Evolutionary conservation across 1,140 invertebrate genomes (phyloP), one percentile per base, ranked within the genome.

Genomic region (Brachionus asplanchnoidis): DNA sequence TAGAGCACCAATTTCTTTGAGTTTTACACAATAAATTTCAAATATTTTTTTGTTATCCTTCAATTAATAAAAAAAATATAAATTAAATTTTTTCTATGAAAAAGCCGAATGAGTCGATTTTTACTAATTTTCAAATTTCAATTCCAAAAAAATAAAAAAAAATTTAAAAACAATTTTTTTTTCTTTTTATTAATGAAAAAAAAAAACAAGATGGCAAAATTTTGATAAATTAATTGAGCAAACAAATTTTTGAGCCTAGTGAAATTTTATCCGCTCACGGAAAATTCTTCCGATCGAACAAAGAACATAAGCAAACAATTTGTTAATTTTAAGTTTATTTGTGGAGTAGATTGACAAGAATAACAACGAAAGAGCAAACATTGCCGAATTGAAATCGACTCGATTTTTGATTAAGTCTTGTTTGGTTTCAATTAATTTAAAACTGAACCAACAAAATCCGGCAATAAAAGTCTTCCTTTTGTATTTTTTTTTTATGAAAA

Each of bases 231-330:
- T n/a, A 17, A 20, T 46, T 73, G 17, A 36, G n/a, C 32, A 73
- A 73, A 73, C 68, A 73, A 73, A 42, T 42, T 42, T 32, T 73
- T 42, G 17, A n/a, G 32, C 14, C 9, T 42, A 42, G 32, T 73
- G 68, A 73, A 73, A 73, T 73, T 73, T 73, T 73, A 73, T 73
- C 68, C 32, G 68, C 32, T 73, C 44, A 73, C 68, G 68, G 68
- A 73, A 73, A 73, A 73, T 36, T 68, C 9, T 40, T 68, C 26
- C 26, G 66, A 32, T 32, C 26, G 32, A 68, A 68, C 26, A 68
- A 73, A 73, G 12, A 73, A 73, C 68, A 73, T 73, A 40, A 42
- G 68, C 68, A 73, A 73, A 73, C 68, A 73, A 42, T 68, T 68
- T 68, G 66, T 17, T 68, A 32, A 68, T 68, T 68, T 32, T 32